Conservation (phyloP, 1,140 invertebrate species). For the Marisa cornuarietis region DNA sequence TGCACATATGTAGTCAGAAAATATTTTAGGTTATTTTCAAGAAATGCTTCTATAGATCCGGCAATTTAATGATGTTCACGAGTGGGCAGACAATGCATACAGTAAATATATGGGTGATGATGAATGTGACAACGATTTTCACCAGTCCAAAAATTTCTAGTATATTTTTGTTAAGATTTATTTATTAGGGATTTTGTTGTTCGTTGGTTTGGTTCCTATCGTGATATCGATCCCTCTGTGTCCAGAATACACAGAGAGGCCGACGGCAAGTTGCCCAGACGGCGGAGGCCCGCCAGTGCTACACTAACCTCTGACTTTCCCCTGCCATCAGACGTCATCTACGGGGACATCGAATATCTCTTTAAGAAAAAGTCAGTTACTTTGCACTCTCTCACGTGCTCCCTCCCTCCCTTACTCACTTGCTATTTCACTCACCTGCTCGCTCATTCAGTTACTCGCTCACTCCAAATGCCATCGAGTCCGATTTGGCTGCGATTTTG, state of each 20-base stretch:
- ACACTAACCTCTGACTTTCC: slow-evolving; percentile 31
- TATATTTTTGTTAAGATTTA: too few species aligned
- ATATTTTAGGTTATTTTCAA: too few species aligned
- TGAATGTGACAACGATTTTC: too few species aligned
- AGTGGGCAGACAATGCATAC: too few species aligned
- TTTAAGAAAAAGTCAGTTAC: slow-evolving; percentile 36
- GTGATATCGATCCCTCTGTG: not conserved
- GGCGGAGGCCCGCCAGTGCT: slow-evolving; percentile 7
- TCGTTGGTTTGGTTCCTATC: not conserved
- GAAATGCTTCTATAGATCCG: too few species aligned
- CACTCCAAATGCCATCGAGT: too few species aligned
- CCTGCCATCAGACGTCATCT: slow-evolving; percentile 37
- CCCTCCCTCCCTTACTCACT: not conserved
- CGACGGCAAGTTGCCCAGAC: not conserved
- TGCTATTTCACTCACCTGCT: not conserved
- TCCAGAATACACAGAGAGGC: slow-evolving; percentile 3
- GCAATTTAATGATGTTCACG: too few species aligned
- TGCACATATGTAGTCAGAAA: too few species aligned
- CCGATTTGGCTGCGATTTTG: too few species aligned
- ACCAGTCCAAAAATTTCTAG: too few species aligned
- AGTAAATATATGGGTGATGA: too few species aligned
- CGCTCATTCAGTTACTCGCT: not conserved
- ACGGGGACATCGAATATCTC: slow-evolving; percentile 39
- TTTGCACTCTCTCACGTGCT: not conserved
- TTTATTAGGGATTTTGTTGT: too few species aligned